Conservation (phyloP, 2,113 vertebrate species). For the Aegotheles bennettii region DNA sequence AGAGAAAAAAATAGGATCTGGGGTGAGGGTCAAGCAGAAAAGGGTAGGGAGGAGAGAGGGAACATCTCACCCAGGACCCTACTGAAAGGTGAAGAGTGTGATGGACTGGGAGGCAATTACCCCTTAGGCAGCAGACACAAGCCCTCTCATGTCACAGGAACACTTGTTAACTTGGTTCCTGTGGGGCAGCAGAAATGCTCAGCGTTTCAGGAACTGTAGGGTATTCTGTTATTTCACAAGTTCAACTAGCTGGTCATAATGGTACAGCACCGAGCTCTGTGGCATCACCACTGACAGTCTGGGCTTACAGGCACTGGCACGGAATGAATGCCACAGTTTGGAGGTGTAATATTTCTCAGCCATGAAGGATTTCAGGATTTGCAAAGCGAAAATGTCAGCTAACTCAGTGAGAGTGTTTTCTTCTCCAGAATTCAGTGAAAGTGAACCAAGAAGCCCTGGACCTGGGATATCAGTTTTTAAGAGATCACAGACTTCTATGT, state of each 20-base stretch:
- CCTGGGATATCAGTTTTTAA: not conserved
- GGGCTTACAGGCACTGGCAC: not conserved
- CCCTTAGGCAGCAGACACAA: not conserved
- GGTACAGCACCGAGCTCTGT: not conserved
- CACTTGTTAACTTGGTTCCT: not conserved
- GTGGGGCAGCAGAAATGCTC: not conserved
- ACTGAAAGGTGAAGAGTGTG: not conserved
- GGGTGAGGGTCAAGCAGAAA: not conserved
- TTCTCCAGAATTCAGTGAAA: not conserved
- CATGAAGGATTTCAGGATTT: not conserved
- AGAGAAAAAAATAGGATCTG: not conserved
- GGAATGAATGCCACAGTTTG: not conserved
- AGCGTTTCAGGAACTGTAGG: not conserved
- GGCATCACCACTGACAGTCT: not conserved
- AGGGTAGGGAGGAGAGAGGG: not conserved
- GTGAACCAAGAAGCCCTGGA: not conserved
- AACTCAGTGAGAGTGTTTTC: not conserved
- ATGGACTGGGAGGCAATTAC: not conserved
- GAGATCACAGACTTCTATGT: not conserved
- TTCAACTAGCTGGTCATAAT: not conserved
- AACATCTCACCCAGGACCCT: not conserved
- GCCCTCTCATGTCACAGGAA: not conserved
- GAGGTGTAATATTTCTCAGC: not conserved
- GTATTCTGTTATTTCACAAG: not conserved
- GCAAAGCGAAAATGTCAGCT: not conserved